phyloP scores from a whole-genome alignment of 1,140 invertebrate genomes.

The Drosophila pseudoananassae region DNA sequence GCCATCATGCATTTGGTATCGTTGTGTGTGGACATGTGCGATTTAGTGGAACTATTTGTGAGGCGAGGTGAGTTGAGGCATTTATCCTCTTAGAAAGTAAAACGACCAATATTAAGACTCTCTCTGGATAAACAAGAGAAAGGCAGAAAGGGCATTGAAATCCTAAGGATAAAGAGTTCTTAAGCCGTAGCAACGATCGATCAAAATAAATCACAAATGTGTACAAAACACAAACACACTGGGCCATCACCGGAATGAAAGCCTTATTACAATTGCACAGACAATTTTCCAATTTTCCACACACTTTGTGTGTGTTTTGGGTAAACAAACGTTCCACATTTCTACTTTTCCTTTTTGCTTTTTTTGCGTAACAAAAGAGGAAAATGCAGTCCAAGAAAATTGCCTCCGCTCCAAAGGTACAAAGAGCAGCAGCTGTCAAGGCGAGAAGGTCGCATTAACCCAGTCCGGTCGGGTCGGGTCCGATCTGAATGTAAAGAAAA shows the following conservation, averaged over 20 bases:
- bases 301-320: conserved; percentile 62
- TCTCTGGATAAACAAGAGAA: conserved; percentile 62
- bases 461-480: conserved; percentile 15
- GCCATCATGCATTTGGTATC: conserved; percentile 5
- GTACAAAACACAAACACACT: conserved; percentile 49
- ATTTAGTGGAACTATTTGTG: conserved; percentile 78
- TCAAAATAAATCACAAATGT: conserved; percentile 78
- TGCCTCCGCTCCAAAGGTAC: conserved; percentile 59
- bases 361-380: conserved; percentile 76
- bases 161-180: conserved; percentile 32
- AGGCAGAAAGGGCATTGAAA: conserved; percentile 5
- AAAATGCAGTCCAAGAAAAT: conserved; percentile 66
- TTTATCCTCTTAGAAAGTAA: conserved; percentile 53
- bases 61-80: conserved; percentile 62
- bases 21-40: conserved; percentile 70
- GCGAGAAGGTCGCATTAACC: conserved; percentile 51
- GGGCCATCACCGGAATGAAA: conserved; percentile 33
- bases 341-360: conserved; percentile 12
- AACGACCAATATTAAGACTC: conserved; percentile 73
- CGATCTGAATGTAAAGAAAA: not conserved
- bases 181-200: conserved; percentile 70
- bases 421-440: conserved; percentile 63
- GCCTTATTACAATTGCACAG: conserved; percentile 69
- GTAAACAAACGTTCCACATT: conserved; percentile 67
- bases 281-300: conserved; percentile 79